Conservation (phyloP, 2,113 vertebrate genomes). For the Rattus norvegicus region DNA sequence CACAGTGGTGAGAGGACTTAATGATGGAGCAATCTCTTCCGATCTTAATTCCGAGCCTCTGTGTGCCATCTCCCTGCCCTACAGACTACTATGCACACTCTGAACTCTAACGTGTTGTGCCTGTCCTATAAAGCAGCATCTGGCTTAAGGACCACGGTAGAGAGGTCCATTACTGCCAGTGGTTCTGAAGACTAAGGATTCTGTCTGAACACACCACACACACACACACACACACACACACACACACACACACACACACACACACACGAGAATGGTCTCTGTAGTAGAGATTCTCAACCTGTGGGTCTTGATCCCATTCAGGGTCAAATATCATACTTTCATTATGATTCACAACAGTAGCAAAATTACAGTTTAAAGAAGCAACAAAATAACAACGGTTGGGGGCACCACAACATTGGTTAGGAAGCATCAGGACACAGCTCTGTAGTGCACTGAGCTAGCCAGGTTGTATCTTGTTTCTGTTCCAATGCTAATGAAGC, state of each 20-base stretch:
- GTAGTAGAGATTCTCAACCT: neutral
- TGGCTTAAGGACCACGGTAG: constrained; percentile 50
- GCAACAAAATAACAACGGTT: neutral
- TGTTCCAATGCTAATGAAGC: constrained; percentile 71
- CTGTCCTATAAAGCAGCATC: constrained; percentile 61
- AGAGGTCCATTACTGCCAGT: constrained; percentile 4
- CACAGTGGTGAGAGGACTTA: constrained; percentile 47
- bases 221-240: no score
- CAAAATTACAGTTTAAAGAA: neutral
- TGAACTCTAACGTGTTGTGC: neutral
- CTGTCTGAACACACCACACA: constrained; percentile 6
- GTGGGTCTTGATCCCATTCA: neutral
- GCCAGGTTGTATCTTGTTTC: constrained; percentile 61
- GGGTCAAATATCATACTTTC: neutral
- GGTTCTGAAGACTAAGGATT: constrained; percentile 41
- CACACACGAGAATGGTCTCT: no score
- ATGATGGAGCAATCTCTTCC: constrained; percentile 51
- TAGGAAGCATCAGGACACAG: neutral
- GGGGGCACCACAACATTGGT: neutral
- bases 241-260: no score
- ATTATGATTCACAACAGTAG: neutral
- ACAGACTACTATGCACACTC: constrained; percentile 56
- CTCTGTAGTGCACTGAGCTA: constrained; percentile 53
- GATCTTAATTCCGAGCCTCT: constrained; percentile 58
- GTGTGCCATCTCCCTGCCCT: neutral